Evolutionary conservation across 2,113 vertebrate genomes (phyloP).

Genomic region (Arvicanthis niloticus): DNA sequence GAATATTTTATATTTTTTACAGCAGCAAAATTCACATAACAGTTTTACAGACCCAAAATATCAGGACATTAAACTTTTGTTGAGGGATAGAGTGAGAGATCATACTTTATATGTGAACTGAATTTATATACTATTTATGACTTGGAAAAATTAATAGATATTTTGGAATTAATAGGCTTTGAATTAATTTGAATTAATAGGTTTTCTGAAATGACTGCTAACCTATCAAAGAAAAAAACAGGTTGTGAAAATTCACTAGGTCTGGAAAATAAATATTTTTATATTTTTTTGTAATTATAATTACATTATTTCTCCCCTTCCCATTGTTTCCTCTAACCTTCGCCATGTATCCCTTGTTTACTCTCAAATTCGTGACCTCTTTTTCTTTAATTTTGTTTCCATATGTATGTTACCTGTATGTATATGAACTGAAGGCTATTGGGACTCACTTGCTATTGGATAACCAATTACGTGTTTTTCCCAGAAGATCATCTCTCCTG

Average conservation of each 20-base stretch:
- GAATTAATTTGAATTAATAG: too few relatives aligned
- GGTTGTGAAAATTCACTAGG: not conserved
- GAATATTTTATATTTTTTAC: not conserved
- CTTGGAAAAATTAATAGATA: not conserved
- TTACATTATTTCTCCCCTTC: not conserved
- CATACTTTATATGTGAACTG: not conserved
- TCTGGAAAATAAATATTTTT: not conserved
- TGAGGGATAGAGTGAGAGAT: too few relatives aligned
- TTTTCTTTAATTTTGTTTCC: not conserved
- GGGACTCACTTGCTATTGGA: not conserved
- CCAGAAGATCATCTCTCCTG: not conserved
- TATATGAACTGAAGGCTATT: not conserved
- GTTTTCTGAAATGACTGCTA: not conserved
- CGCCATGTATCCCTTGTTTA: not conserved
- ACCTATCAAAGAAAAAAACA: conserved; percentile 31
- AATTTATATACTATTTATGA: not conserved
- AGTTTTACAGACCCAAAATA: not conserved
- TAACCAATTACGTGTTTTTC: not conserved
- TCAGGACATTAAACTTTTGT: not conserved
- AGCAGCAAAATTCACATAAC: not conserved
- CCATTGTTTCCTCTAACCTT: not conserved
- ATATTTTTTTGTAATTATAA: not conserved
- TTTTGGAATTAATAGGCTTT: too few relatives aligned
- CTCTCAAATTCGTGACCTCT: not conserved
- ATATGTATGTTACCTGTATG: not conserved